phyloP scores from a whole-genome alignment of 2,888 invertebrate species.

The Sisyra nigra region DNA sequence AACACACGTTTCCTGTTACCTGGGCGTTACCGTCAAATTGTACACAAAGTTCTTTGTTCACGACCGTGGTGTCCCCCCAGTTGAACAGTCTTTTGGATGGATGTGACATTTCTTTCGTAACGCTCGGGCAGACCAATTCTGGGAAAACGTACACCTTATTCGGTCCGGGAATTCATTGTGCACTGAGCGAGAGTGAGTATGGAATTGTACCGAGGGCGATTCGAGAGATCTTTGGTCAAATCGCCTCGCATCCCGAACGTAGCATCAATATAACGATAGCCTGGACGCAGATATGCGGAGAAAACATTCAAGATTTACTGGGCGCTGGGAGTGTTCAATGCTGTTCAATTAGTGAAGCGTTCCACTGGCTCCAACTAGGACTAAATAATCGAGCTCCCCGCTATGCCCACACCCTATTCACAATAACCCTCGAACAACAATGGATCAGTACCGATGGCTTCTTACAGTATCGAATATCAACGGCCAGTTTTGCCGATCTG shows the following conservation, averaged over 20 bases:
- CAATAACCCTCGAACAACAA: conserved; percentile 56
- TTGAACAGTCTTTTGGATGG: conserved; percentile 53
- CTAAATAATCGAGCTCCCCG: conserved; percentile 40
- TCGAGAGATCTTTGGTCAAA: conserved; percentile 50
- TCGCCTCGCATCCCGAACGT: conserved; percentile 44
- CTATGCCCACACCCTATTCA: conserved; percentile 48
- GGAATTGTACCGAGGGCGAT: conserved; percentile 55
- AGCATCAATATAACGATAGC: conserved; percentile 50
- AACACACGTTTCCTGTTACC: conserved; percentile 38
- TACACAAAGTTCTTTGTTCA: conserved; percentile 44
- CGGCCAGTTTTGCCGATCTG: conserved; percentile 57
- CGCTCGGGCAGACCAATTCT: conserved; percentile 43
- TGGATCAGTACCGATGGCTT: conserved; percentile 50
- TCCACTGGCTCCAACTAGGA: conserved; percentile 52
- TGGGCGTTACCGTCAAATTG: conserved; percentile 40
- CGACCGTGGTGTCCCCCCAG: conserved; percentile 46
- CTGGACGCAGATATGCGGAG: conserved; percentile 57
- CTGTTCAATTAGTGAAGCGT: conserved; percentile 44
- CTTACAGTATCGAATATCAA: conserved; percentile 52
- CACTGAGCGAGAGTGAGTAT: conserved; percentile 49
- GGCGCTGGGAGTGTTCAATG: conserved; percentile 40
- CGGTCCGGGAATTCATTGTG: conserved; percentile 46
- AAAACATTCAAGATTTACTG: conserved; percentile 39
- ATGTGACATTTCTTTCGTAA: conserved; percentile 57
- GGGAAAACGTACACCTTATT: conserved; percentile 61